Base-by-base conservation (phyloP, 1,140 invertebrate species). In the Drosophila ambigua region DNA sequence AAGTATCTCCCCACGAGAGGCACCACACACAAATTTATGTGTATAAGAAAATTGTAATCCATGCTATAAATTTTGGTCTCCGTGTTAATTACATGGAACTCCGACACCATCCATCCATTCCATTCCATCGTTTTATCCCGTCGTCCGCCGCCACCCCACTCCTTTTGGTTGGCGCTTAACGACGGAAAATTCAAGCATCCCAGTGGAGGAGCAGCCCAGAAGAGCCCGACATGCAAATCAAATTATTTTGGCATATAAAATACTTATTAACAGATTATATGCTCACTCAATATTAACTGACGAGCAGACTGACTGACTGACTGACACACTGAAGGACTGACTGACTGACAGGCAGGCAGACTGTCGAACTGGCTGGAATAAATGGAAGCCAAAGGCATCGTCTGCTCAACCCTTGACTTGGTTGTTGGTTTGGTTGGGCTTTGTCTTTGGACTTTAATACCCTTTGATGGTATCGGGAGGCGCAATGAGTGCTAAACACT, bases 231-330 rank as follows among this genome's bases (percentile, higher is more conserved):
- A 85, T 87, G 69, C 78, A 85, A 85, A 85, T 88, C 83, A 79
- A 88, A 88, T 85, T 85, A 85, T 87, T 75, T 84, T 77, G 78
- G 75, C 73, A 87, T 85, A 85, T 87, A 72, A 85, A 85, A 87
- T 67, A 54, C 83, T 87, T 82, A 78, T 78, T 69, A 75, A 65
- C 39, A 49, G 74, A 74, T 87, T 83, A 83, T 65, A 73, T 52
- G 62, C 69, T 74, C 50, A 67, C 52, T 61, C 43, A 60, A 69
- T 73, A 72, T 72, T 72, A 60, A 72, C 66, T 71, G 66, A 74
- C 41, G 55, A 48, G 52, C 49, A 20, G 66, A 51, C 49, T 69
- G 55, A 26, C 16, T 16, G 31, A 20, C 5, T 11, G 28, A 31
- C 23, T 24, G 39, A 23, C 23, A 2, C 23, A 43, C 35, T 39